Conservation (phyloP, 2,113 vertebrate genomes). For the Illadopsis cleaveri region DNA sequence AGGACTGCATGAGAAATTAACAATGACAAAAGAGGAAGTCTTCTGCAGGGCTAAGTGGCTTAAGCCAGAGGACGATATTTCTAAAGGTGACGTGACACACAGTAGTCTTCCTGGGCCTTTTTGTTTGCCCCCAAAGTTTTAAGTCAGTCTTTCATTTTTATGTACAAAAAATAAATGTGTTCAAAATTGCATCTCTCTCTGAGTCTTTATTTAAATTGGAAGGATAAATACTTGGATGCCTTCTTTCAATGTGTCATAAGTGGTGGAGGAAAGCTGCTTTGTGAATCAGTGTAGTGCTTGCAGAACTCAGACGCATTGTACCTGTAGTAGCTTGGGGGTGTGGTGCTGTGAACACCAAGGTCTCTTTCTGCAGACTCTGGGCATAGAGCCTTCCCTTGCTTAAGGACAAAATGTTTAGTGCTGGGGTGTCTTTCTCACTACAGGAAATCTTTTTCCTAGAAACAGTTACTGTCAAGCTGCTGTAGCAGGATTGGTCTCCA, state of each 20-base stretch:
- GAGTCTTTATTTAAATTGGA: constrained; percentile 67
- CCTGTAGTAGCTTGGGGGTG: not conserved
- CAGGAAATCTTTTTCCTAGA: not conserved
- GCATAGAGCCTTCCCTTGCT: not conserved
- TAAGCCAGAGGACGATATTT: not conserved
- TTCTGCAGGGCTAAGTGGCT: not conserved
- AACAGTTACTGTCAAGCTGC: rapidly evolving
- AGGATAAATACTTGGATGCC: not conserved
- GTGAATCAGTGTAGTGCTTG: not conserved
- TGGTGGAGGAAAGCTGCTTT: not conserved
- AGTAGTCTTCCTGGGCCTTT: constrained; percentile 37
- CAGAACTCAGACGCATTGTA: not conserved
- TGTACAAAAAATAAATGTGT: constrained; percentile 76
- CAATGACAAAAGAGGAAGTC: not conserved
- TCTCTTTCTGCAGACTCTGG: rapidly evolving
- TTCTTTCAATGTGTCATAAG: not conserved
- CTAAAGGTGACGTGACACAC: not conserved
- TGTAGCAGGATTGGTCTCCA: not conserved
- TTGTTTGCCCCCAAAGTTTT: constrained; percentile 25
- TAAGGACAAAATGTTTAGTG: not conserved
- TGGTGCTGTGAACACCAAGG: not conserved
- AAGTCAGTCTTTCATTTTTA: constrained; percentile 50
- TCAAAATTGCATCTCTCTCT: constrained; percentile 61
- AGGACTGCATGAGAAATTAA: not conserved
- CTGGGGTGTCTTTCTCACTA: not conserved